Evolutionary conservation across 2,888 invertebrate species (phyloP).

Genomic region (Isotomurus palustris): DNA sequence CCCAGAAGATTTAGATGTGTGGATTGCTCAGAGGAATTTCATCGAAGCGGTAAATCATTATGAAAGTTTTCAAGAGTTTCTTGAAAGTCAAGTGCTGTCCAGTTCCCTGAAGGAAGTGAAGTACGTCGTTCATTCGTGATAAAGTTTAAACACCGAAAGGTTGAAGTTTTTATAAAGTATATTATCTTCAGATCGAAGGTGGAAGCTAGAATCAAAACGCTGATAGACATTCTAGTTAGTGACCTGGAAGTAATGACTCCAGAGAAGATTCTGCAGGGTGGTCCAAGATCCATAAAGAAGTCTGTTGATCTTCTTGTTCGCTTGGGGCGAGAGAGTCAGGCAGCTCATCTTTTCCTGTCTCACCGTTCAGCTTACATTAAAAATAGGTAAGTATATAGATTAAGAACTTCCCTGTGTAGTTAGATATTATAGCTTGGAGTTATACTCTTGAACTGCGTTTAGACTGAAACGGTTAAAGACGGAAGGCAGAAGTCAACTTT

Average conservation of each 20-base stretch:
- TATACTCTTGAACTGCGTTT: constrained; percentile 54
- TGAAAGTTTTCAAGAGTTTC: constrained; percentile 43
- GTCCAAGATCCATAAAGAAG: constrained; percentile 74
- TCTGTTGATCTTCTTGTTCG: constrained; percentile 79
- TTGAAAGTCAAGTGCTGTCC: constrained; percentile 47
- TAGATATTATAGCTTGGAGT: not conserved
- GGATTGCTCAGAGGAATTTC: constrained; percentile 91
- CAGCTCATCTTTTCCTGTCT: constrained; percentile 53
- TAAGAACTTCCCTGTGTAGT: not conserved
- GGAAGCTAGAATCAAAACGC: constrained; percentile 65
- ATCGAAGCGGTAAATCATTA: constrained; percentile 72
- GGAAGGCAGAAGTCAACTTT: constrained; percentile 73
- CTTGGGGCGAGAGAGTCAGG: constrained; percentile 64
- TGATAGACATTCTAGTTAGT: constrained; percentile 81
- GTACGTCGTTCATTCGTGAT: constrained; percentile 41
- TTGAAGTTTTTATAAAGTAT: constrained; percentile 3
- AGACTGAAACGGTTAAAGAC: constrained; percentile 75
- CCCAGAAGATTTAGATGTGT: constrained; percentile 89
- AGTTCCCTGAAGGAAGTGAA: constrained; percentile 55
- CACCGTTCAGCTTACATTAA: constrained; percentile 54
- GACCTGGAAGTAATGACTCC: constrained; percentile 79
- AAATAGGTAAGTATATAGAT: constrained; percentile 39
- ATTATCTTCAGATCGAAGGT: constrained; percentile 53
- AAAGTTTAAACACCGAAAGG: not conserved
- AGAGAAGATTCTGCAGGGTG: constrained; percentile 85